These are phyloP conservation scores for Eumaeus atala DNA, from an alignment of 1,140 invertebrate species.

Conservation along the genomic window DNA sequence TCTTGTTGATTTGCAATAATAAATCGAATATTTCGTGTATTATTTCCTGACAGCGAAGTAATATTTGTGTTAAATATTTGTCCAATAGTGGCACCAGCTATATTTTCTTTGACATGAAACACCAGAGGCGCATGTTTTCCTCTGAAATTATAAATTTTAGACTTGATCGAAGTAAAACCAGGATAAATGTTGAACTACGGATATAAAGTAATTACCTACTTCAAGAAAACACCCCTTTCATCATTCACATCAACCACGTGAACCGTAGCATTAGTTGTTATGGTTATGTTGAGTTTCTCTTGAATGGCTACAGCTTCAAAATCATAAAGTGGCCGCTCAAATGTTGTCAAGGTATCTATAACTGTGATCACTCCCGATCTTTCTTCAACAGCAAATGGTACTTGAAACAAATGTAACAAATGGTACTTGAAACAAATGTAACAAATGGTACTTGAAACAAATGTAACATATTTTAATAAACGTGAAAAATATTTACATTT, in stretches of 20 bases:
- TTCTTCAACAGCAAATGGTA: constrained; percentile 93
- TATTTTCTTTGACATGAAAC: constrained; percentile 87
- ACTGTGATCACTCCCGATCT: constrained; percentile 91
- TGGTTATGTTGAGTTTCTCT: constrained; percentile 76
- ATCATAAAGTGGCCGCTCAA: constrained; percentile 80
- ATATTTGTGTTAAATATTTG: constrained; percentile 79
- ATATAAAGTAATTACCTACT: constrained; percentile 77
- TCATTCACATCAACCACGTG: constrained; percentile 86
- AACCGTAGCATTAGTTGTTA: constrained; percentile 87
- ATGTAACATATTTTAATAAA: no score
- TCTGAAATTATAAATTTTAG: constrained; percentile 58
- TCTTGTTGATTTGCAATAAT: constrained; percentile 87
- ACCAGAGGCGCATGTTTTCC: constrained; percentile 80
- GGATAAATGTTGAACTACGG: neutral
- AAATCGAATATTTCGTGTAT: constrained; percentile 76
- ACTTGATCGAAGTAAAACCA: constrained; percentile 26
- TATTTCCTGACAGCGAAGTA: constrained; percentile 49
- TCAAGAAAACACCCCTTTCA: constrained; percentile 79
- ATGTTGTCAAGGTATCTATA: constrained; percentile 83
- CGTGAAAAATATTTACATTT: no score
- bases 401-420: constrained; percentile 71
- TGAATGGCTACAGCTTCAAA: constrained; percentile 86
- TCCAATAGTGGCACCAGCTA: constrained; percentile 83
- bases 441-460: constrained; percentile 73
- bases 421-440: neutral